Base-by-base conservation (phyloP, 2,888 invertebrate genomes). In the Apamea epomidion region DNA sequence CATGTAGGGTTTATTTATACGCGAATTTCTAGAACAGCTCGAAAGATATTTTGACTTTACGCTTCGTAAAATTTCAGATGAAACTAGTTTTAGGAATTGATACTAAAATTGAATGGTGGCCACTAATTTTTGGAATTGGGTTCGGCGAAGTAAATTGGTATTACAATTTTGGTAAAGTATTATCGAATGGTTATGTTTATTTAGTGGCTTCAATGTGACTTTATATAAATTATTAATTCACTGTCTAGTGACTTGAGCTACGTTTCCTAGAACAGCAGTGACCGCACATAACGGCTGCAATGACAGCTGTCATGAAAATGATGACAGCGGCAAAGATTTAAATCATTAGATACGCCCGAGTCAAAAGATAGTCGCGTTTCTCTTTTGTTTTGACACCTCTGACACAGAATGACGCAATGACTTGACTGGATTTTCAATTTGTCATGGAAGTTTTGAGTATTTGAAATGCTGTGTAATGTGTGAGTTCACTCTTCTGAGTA, bases 1-100 rank as follows among this genome's bases (percentile, higher is more conserved):
- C 86, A 80, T 80, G 54, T 80, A 79, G 80, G 76, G 82, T 89
- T 87, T 88, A 82, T 83, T 82, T 87, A 80, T 76, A 74, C 58
- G 14, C 16, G 58, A 67, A 82, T 74, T 77, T 76, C 60, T 81
- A 68, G 29, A n/a, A n/a, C 65, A n/a, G 14, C n/a, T 25, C 25
- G 60, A 77, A 70, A 29, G n/a, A 42, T 67, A 77, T 81, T 76
- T 85, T 76, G 64, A 58, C 21, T 29, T 87, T 69, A 70, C 62
- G 72, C 62, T 67, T 37, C 84, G 32, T 75, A 58, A 67, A 87
- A 32, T 67, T 76, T 71, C n/a, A 29, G 10, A 73, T 67, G 67
- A 45, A 70, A 74, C n/a, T 69, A 73, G 60, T 70, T 85, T 68
- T 68, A 37, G 69, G 21, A 58, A 70, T 83, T 42, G 12, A 42